Conservation (phyloP, 2,113 vertebrate genomes). For the Ctenomys sociabilis region DNA sequence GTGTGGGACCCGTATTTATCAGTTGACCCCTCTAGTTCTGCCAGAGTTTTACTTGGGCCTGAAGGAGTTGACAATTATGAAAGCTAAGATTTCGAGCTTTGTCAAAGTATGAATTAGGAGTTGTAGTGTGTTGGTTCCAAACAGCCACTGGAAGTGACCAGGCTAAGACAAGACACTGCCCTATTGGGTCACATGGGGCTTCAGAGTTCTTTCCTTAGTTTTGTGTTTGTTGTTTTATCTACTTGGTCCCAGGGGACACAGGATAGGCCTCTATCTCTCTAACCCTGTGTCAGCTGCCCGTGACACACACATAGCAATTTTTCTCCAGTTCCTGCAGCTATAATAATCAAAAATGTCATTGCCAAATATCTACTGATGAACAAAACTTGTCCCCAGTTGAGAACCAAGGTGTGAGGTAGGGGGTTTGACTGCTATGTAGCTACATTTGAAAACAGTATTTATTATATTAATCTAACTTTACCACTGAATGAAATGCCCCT, state of each 20-base stretch:
- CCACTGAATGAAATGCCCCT: background rate
- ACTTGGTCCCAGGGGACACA: fast-evolving
- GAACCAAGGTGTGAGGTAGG: background rate
- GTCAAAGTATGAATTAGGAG: background rate
- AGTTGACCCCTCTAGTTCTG: background rate
- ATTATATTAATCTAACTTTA: background rate
- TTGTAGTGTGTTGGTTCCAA: background rate
- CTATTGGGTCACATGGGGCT: background rate
- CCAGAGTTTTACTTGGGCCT: background rate
- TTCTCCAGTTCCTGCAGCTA: background rate
- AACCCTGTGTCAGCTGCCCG: background rate
- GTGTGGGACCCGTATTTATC: no score
- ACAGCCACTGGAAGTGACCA: no score
- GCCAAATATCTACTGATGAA: background rate
- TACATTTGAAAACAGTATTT: background rate
- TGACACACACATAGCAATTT: background rate
- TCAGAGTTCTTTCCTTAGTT: background rate
- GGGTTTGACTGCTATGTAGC: background rate
- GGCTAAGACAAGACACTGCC: background rate
- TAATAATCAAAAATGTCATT: background rate
- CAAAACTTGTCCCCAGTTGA: background rate
- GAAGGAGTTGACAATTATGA: background rate
- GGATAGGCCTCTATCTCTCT: background rate
- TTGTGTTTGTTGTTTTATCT: background rate
- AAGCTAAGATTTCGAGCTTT: background rate